phyloP scores from a whole-genome alignment of 2,113 vertebrate genomes.

The Galemys pyrenaicus region DNA sequence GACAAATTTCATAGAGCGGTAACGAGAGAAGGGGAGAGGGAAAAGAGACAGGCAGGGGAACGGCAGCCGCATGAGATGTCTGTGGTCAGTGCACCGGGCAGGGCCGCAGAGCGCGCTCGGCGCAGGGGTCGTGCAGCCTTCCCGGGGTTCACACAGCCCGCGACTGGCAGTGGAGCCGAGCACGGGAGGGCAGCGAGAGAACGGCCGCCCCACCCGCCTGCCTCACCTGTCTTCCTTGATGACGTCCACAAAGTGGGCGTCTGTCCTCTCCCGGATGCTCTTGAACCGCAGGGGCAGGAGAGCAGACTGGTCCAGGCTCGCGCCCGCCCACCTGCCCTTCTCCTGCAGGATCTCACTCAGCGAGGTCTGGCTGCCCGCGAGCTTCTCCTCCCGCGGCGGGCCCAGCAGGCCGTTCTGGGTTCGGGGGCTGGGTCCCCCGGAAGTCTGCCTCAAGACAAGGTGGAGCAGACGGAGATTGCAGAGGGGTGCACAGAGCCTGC shows the following conservation, averaged over 20 bases:
- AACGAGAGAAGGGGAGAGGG: neutral
- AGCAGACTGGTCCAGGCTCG: conserved; percentile 93
- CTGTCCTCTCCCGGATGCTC: conserved; percentile 96
- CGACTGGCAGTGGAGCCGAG: neutral
- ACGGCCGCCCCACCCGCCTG: no score
- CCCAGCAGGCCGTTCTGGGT: conserved; percentile 94
- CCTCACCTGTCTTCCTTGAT: conserved; percentile 98
- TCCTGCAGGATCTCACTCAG: conserved; percentile 97
- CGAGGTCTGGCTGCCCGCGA: conserved; percentile 95
- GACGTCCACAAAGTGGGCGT: conserved; percentile 98
- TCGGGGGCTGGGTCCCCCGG: conserved; percentile 88
- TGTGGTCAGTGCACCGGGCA: neutral
- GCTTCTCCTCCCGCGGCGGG: conserved; percentile 90
- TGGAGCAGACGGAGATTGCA: neutral
- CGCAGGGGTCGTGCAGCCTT: no score
- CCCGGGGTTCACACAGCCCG: no score
- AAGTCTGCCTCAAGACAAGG: conserved; percentile 78
- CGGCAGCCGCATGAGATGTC: neutral
- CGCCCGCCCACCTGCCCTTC: conserved; percentile 89
- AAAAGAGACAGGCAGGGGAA: neutral
- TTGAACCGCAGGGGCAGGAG: conserved; percentile 95
- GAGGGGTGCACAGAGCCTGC: rapidly evolving
- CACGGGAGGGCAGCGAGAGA: rapidly evolving
- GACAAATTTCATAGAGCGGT: neutral
- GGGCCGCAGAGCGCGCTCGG: no score